Conservation (phyloP, 1,140 invertebrate species). For the Harpegnathos saltator region DNA sequence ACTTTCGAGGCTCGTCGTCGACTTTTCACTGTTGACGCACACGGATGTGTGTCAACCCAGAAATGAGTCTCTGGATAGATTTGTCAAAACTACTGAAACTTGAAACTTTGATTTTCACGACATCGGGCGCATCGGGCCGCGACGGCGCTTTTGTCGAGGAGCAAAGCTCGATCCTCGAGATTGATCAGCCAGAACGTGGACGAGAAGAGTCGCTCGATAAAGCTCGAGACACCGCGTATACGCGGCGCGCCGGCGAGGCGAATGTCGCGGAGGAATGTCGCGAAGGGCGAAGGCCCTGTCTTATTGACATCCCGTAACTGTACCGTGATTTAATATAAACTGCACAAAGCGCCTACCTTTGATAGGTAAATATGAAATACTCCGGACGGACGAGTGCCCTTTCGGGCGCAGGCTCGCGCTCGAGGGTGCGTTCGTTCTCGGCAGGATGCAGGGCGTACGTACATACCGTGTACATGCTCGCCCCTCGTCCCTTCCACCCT, state of each 20-base stretch:
- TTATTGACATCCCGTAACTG: slow-evolving; percentile 78
- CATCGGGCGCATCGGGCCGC: too few relatives aligned
- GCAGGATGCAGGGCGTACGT: slow-evolving; percentile 54
- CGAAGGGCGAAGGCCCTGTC: slow-evolving; percentile 64
- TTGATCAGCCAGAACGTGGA: too few relatives aligned
- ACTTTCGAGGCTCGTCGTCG: too few relatives aligned
- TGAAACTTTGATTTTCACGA: too few relatives aligned
- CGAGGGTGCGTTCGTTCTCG: slow-evolving; percentile 67
- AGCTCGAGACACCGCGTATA: slow-evolving; percentile 16
- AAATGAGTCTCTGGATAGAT: too few relatives aligned
- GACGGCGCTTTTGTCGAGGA: too few relatives aligned
- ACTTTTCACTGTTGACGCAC: too few relatives aligned
- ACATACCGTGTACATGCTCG: background rate
- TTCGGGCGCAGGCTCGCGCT: slow-evolving; percentile 63
- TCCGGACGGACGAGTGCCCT: slow-evolving; percentile 73
- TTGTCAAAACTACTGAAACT: too few relatives aligned
- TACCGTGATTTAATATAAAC: slow-evolving; percentile 82
- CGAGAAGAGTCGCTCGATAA: background rate
- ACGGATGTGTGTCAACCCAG: too few relatives aligned
- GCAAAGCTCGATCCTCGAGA: too few relatives aligned
- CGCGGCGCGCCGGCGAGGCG: background rate
- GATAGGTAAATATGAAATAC: slow-evolving; percentile 82
- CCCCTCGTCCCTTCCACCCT: slow-evolving; percentile 6
- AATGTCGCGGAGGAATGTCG: slow-evolving; percentile 18
- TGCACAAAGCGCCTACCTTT: slow-evolving; percentile 80